phyloP scores from a whole-genome alignment of 2,888 invertebrate species.

The Dusona sp. region DNA sequence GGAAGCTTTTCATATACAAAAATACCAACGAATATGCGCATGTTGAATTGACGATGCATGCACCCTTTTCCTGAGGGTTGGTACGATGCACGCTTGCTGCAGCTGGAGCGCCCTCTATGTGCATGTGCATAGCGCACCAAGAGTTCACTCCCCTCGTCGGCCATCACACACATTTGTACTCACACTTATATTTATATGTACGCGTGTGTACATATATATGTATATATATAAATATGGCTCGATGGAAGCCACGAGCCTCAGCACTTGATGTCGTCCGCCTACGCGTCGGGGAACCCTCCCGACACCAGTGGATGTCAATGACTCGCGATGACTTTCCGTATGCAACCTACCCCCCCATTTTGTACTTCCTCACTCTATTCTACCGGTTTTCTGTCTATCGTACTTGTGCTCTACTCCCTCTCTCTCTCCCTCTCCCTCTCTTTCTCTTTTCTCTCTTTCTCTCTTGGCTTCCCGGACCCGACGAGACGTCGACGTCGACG shows the following conservation, averaged over 20 bases:
- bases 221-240: constrained; percentile 10
- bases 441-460: constrained; percentile 31
- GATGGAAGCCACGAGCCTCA: constrained; percentile 68
- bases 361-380: constrained; percentile 54
- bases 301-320: constrained; percentile 82
- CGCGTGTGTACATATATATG: not conserved
- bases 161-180: constrained; percentile 10
- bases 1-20: constrained; percentile 3
- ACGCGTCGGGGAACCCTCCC: constrained; percentile 71
- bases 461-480: constrained; percentile 46
- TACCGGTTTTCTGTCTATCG: constrained; percentile 53
- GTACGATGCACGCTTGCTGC: constrained; percentile 40
- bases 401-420: constrained; percentile 22
- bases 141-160: constrained; percentile 73
- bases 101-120: constrained; percentile 52
- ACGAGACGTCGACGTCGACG: constrained; percentile 65
- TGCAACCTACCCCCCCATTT: constrained; percentile 61
- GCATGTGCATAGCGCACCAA: constrained; percentile 60
- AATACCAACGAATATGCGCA: constrained; percentile 22
- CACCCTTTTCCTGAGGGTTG: constrained; percentile 53
- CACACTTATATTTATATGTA: not conserved
- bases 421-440: constrained; percentile 26
- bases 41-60: constrained; percentile 50
- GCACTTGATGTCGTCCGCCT: constrained; percentile 80
- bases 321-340: constrained; percentile 82